A percentile compares a stretch with the other conserved stretches of the same genome.
phyloP scores from a whole-genome alignment of 2,113 vertebrate genomes.

The Prionailurus bengalensis region DNA sequence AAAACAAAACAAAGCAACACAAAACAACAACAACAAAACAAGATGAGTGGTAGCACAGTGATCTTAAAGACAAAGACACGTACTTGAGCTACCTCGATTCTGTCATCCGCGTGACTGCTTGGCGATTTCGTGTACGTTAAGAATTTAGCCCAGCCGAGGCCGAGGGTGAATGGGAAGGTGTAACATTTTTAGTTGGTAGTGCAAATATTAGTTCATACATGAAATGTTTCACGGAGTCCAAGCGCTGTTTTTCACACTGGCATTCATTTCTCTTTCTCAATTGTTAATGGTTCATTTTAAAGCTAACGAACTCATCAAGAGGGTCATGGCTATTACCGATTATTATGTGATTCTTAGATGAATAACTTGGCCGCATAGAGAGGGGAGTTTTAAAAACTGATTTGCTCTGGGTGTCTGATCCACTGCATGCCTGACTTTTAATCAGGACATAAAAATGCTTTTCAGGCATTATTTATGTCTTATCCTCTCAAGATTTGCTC shows the following conservation, averaged over 20 bases:
- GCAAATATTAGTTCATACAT: not conserved
- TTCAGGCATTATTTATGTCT: constrained; percentile 27
- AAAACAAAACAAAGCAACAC: too few relatives aligned
- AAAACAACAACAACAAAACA: too few relatives aligned
- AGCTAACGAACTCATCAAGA: not conserved
- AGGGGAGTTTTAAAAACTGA: not conserved
- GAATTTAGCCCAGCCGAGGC: not conserved
- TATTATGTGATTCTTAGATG: not conserved
- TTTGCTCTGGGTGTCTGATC: not conserved
- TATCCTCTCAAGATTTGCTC: not conserved
- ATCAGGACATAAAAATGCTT: not conserved
- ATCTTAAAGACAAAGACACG: not conserved
- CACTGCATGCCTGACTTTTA: not conserved
- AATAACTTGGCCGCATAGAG: not conserved
- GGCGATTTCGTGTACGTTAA: not conserved
- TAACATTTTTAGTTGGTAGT: not conserved
- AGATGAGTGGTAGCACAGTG: not conserved
- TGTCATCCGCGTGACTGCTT: not conserved
- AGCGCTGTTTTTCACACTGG: not conserved
- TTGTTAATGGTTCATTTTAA: not conserved
- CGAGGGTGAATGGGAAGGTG: not conserved
- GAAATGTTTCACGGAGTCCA: constrained; percentile 15
- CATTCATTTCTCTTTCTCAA: constrained; percentile 38
- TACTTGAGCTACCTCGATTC: not conserved
- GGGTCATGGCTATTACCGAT: not conserved